Conservation (phyloP, 2,888 invertebrate species). For the Agonopterix alstromeriana region DNA sequence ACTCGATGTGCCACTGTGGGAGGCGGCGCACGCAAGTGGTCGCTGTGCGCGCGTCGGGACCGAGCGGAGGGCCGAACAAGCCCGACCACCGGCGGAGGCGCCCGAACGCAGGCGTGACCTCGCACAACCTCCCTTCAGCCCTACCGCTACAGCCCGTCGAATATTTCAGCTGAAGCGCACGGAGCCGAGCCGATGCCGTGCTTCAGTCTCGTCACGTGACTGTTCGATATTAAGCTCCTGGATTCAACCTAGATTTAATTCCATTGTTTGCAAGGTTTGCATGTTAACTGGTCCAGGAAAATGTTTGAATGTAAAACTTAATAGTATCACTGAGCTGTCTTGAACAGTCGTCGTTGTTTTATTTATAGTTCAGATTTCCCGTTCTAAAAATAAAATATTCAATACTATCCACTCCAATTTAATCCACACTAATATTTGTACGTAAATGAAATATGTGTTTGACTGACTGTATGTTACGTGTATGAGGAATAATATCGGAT, state of each 20-base stretch:
- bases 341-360: too few relatives aligned
- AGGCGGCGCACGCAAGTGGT: conserved; percentile 63
- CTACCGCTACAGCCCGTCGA: conserved; percentile 16
- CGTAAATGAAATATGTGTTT: too few relatives aligned
- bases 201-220: conserved; percentile 27
- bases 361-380: too few relatives aligned
- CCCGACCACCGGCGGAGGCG: conserved; percentile 42
- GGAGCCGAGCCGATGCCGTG: not conserved
- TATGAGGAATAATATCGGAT: too few relatives aligned
- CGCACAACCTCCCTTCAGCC: conserved; percentile 64
- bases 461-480: too few relatives aligned
- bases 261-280: not conserved
- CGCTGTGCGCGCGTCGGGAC: conserved; percentile 52
- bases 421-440: too few relatives aligned
- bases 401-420: too few relatives aligned
- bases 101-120: conserved; percentile 62
- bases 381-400: too few relatives aligned
- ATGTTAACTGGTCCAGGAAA: too few relatives aligned
- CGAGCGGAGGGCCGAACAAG: conserved; percentile 26
- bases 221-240: conserved; percentile 23
- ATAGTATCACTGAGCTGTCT: too few relatives aligned
- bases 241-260: not conserved
- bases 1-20: conserved; percentile 45
- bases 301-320: too few relatives aligned
- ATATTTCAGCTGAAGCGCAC: too few relatives aligned